Percentiles rank a stretch among this genome's conserved stretches.
These are phyloP conservation scores for Chironomus riparius DNA, from an alignment of 2,888 invertebrate genomes.

Conservation along the genomic window DNA sequence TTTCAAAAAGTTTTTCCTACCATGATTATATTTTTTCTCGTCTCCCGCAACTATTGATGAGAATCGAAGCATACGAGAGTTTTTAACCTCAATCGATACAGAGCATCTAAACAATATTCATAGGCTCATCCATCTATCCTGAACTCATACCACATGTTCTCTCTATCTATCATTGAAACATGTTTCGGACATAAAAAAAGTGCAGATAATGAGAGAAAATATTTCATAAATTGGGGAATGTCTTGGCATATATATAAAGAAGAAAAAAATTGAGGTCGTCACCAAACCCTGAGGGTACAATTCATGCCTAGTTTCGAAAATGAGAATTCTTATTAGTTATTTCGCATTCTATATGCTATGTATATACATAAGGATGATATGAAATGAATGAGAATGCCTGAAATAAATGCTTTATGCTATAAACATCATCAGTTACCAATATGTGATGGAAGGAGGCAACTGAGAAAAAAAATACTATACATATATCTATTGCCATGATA, in stretches of 20 bases:
- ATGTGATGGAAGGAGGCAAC: neutral
- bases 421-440: neutral
- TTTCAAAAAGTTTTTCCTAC: too few relatives aligned
- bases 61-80: too few relatives aligned
- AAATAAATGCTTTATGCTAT: neutral
- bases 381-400: neutral
- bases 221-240: constrained; percentile 15
- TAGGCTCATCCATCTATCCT: too few relatives aligned
- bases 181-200: neutral
- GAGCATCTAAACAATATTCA: too few relatives aligned
- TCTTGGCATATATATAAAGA: neutral
- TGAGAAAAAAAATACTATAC: neutral
- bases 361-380: neutral
- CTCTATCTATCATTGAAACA: constrained; percentile 16
- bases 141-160: neutral
- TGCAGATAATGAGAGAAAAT: constrained; percentile 20
- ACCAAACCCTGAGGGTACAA: neutral
- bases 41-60: too few relatives aligned
- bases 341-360: neutral
- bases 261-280: constrained; percentile 15
- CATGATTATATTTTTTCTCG: too few relatives aligned
- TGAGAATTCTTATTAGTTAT: neutral
- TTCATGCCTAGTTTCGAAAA: constrained; percentile 5
- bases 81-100: too few relatives aligned
- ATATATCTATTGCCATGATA: neutral